Conservation (phyloP, 1,140 invertebrate genomes). For the Pteromalus puparum region DNA sequence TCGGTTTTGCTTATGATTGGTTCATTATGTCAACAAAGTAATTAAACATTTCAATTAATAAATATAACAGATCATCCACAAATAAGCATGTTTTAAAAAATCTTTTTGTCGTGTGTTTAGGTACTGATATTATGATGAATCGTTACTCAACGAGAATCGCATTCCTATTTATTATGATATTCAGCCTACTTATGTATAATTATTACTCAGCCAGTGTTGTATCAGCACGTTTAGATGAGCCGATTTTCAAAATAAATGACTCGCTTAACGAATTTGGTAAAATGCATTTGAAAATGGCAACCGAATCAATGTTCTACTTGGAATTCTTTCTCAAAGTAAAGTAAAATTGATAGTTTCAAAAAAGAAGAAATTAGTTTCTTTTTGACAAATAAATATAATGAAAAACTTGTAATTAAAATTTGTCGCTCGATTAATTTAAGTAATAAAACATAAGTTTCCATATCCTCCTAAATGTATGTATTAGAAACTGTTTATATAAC, state of each 20-base stretch:
- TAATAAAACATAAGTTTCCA: background rate
- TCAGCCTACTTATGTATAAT: slow-evolving; percentile 67
- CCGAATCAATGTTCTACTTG: slow-evolving; percentile 64
- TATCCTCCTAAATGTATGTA: background rate
- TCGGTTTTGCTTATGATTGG: slow-evolving; percentile 19
- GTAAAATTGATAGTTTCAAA: background rate
- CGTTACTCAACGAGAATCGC: slow-evolving; percentile 56
- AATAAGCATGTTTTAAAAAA: background rate
- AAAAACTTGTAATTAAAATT: slow-evolving; percentile 35
- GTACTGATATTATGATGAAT: slow-evolving; percentile 36
- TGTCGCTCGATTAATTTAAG: background rate
- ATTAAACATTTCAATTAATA: background rate
- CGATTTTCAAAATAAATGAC: slow-evolving; percentile 69
- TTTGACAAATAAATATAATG: no score
- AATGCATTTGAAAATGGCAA: slow-evolving; percentile 60
- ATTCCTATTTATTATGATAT: slow-evolving; percentile 60
- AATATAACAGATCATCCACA: background rate
- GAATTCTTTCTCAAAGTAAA: slow-evolving; percentile 66
- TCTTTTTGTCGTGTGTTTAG: background rate
- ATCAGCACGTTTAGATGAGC: slow-evolving; percentile 66
- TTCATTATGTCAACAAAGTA: slow-evolving; percentile 43
- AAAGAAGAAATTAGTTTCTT: no score
- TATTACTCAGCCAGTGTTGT: slow-evolving; percentile 70
- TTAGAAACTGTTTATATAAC: background rate
- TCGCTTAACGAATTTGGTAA: slow-evolving; percentile 64